Percentiles rank a stretch among this genome's conserved stretches.
Evolutionary conservation across 2,888 invertebrate species (phyloP).

Genomic region (Plagodis pulveraria): DNA sequence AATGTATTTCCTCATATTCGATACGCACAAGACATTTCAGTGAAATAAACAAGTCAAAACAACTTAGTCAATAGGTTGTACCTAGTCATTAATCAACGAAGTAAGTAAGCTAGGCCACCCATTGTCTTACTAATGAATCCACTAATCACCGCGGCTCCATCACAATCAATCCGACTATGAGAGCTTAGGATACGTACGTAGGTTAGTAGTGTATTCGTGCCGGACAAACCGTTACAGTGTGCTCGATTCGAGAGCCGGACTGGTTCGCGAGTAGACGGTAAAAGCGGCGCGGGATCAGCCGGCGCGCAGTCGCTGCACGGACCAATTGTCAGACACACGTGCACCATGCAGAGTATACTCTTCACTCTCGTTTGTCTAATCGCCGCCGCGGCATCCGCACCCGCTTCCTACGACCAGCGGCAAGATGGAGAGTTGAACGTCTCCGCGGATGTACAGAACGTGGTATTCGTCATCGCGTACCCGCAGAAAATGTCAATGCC

Average conservation of each 20-base stretch:
- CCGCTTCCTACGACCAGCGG: conserved; percentile 86
- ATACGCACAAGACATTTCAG: no score
- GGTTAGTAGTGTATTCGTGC: conserved; percentile 51
- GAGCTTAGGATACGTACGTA: conserved; percentile 31
- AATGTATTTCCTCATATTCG: no score
- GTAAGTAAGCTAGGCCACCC: conserved; percentile 44
- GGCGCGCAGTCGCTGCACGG: conserved; percentile 63
- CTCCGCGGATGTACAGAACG: conserved; percentile 90
- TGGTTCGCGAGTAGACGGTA: conserved; percentile 73
- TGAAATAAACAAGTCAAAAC: neutral
- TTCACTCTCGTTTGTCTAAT: conserved; percentile 56
- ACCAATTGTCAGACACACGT: conserved; percentile 60
- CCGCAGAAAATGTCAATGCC: conserved; percentile 62
- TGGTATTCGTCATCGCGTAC: conserved; percentile 88
- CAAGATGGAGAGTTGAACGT: conserved; percentile 92
- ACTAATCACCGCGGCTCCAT: conserved; percentile 14
- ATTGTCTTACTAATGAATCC: conserved; percentile 25
- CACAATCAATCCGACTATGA: conserved; percentile 17
- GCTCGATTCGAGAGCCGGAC: conserved; percentile 73
- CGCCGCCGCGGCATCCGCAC: conserved; percentile 59
- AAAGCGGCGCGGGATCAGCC: conserved; percentile 71
- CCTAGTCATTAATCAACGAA: conserved; percentile 5
- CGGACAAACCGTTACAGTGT: conserved; percentile 80
- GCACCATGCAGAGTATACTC: conserved; percentile 56
- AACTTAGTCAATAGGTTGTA: neutral